phyloP scores from a whole-genome alignment of 2,888 invertebrate species.

The Drosophila neutralis region DNA sequence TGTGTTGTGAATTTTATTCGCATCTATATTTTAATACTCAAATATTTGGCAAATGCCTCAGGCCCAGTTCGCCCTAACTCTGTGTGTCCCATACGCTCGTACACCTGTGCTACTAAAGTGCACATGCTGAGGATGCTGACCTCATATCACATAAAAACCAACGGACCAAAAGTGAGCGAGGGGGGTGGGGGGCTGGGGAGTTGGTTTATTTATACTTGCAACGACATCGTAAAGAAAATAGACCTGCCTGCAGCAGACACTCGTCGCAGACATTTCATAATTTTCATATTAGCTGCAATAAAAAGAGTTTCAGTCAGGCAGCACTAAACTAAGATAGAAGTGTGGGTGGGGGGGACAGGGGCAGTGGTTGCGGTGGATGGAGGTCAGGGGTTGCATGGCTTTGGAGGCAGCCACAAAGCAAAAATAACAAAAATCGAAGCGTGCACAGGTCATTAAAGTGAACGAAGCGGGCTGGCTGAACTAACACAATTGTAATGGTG shows the following conservation, averaged over 20 bases:
- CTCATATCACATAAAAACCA: constrained; percentile 6
- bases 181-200: fast-evolving
- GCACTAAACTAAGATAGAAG: constrained; percentile 11
- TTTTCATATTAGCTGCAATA: constrained; percentile 74
- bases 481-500: constrained; percentile 56
- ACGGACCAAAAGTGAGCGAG: not conserved
- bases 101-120: not conserved
- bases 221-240: constrained; percentile 43
- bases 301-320: constrained; percentile 42
- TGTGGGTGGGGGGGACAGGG: not conserved
- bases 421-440: constrained; percentile 74
- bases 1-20: not conserved
- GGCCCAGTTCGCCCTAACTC: not conserved
- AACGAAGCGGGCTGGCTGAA: constrained; percentile 22
- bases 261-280: constrained; percentile 59
- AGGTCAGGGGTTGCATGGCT: not conserved
- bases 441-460: constrained; percentile 73
- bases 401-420: constrained; percentile 39
- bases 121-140: constrained; percentile 5
- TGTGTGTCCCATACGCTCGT: not conserved
- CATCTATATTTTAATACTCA: constrained; percentile 2
- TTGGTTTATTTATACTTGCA: not conserved
- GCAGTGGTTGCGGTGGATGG: not conserved
- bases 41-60: not conserved
- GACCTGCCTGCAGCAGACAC: constrained; percentile 26